phyloP scores from a whole-genome alignment of 1,140 invertebrate genomes.

The Spodoptera litura region DNA sequence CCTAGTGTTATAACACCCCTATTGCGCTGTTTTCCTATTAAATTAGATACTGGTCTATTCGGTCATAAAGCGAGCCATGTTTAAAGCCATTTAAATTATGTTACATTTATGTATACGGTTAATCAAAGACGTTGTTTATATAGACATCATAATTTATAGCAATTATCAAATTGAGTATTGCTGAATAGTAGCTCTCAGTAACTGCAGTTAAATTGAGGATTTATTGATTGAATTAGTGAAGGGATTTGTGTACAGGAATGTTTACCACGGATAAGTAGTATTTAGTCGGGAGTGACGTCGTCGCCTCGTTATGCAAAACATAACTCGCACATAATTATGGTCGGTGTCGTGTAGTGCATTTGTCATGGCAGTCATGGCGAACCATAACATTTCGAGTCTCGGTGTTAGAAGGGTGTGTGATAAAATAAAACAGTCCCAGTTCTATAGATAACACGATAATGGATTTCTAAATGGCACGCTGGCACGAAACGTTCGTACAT shows the following conservation, averaged over 20 bases:
- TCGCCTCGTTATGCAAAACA: constrained; percentile 20
- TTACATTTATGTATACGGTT: constrained; percentile 34
- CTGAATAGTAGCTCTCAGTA: constrained; percentile 4
- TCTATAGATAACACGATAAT: constrained; percentile 53
- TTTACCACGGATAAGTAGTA: not conserved
- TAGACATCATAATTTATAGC: constrained; percentile 18
- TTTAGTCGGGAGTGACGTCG: not conserved
- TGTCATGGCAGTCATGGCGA: constrained; percentile 5
- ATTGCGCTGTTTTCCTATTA: constrained; percentile 56
- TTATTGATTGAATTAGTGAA: constrained; percentile 5
- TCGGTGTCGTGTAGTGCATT: not conserved
- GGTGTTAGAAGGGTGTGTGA: constrained; percentile 37
- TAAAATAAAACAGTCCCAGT: constrained; percentile 50
- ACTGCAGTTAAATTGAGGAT: not conserved
- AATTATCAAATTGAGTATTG: constrained; percentile 13
- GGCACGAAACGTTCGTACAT: constrained; percentile 47
- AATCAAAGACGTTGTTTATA: constrained; percentile 43
- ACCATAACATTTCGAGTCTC: constrained; percentile 33
- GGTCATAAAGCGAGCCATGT: constrained; percentile 26
- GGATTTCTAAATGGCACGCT: constrained; percentile 51
- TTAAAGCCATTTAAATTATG: constrained; percentile 36
- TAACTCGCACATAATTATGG: constrained; percentile 15
- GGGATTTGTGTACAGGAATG: not conserved
- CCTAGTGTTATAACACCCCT: constrained; percentile 46
- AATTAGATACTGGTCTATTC: constrained; percentile 32